Evolutionary conservation across 2,113 vertebrate species (phyloP).

Genomic region (Vulpes lagopus): DNA sequence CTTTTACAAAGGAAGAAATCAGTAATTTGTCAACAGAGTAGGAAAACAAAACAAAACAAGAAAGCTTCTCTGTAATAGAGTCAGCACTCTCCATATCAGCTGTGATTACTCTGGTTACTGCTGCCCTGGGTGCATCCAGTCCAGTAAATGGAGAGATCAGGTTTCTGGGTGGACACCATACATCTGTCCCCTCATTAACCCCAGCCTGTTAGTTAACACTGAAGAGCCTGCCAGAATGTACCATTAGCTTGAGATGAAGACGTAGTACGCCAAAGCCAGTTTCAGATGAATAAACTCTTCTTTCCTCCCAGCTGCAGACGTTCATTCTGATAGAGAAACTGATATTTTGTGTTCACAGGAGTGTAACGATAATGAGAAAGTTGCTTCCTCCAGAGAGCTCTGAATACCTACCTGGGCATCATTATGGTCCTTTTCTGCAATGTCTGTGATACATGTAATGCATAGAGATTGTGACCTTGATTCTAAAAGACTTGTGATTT

Average conservation of each 20-base stretch:
- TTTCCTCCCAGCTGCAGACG: neutral
- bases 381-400: neutral
- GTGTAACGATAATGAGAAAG: neutral
- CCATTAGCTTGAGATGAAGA: neutral
- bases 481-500: neutral
- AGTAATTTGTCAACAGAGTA: constrained; percentile 4
- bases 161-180: constrained; percentile 36
- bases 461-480: neutral
- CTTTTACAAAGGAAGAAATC: constrained; percentile 34
- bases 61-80: neutral
- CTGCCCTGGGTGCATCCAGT: neutral
- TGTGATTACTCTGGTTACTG: neutral
- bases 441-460: neutral
- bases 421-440: neutral
- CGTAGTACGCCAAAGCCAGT: neutral
- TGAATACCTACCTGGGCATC: neutral
- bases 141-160: neutral
- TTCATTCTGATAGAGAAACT: constrained; percentile 10
- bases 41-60: neutral
- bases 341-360: neutral
- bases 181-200: constrained; percentile 38
- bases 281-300: constrained; percentile 9
- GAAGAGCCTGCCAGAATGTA: neutral
- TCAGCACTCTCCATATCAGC: neutral
- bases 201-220: constrained; percentile 10